phyloP scores from a whole-genome alignment of 2,888 invertebrate species.

The Pseudococcus longispinus region DNA sequence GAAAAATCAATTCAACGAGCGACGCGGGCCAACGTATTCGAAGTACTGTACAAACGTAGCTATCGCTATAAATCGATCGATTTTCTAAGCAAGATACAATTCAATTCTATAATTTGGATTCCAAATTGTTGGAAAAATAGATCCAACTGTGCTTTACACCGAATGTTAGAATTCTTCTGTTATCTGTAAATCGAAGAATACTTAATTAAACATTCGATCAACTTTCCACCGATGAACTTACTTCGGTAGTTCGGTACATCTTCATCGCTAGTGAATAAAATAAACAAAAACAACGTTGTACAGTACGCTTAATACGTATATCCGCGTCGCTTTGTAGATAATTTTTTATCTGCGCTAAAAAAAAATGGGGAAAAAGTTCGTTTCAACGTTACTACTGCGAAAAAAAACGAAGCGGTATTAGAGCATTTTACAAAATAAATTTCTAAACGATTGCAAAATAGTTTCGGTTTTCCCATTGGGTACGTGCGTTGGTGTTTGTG shows the following conservation, averaged over 20 bases:
- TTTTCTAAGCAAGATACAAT: no score
- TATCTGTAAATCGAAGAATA: no score
- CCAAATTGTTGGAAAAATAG: no score
- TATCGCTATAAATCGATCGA: no score
- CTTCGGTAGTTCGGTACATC: background rate
- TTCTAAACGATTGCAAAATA: constrained; percentile 51
- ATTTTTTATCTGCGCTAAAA: background rate
- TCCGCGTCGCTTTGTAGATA: background rate
- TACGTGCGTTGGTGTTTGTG: background rate
- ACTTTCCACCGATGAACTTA: background rate
- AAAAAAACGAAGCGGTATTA: constrained; percentile 9
- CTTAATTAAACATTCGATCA: background rate
- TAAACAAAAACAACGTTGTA: background rate
- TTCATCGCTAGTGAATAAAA: background rate
- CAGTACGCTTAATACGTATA: background rate
- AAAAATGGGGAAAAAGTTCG: background rate
- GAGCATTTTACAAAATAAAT: constrained; percentile 35
- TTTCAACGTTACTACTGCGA: background rate
- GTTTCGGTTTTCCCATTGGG: constrained; percentile 40
- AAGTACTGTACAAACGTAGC: no score
- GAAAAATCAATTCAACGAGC: no score
- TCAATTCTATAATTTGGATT: no score
- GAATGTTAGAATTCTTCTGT: no score
- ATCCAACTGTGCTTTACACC: no score
- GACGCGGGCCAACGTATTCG: no score